Percentiles rank a stretch among this genome's conserved stretches.
Conservation (phyloP, 2,113 vertebrate genomes). For the Craseonycteris thonglongyai region DNA sequence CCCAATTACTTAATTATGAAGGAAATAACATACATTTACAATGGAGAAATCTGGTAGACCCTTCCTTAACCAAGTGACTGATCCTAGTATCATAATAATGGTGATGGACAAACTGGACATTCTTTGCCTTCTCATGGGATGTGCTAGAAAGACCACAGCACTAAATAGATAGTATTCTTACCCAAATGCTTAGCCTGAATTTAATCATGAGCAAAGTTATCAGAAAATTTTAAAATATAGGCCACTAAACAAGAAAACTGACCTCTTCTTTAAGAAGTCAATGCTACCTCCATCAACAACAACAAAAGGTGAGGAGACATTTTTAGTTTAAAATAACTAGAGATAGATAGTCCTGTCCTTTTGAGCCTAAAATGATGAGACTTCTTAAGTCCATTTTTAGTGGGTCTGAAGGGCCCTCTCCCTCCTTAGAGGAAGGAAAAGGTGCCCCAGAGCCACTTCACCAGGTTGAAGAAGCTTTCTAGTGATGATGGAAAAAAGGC, state of each 20-base stretch:
- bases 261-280: not conserved
- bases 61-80: not conserved
- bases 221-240: not conserved
- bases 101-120: not conserved
- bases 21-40: not conserved
- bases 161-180: not conserved
- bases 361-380: not conserved
- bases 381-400: not conserved
- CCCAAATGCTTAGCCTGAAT: not conserved
- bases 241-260: not conserved
- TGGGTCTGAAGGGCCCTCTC: not conserved
- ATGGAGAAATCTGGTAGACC: not conserved
- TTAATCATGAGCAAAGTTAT: not conserved
- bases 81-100: not conserved
- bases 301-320: not conserved
- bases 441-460: not conserved
- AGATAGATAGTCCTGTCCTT: not conserved
- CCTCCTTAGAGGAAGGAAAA: not conserved
- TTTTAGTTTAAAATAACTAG: not conserved
- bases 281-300: not conserved
- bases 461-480: not conserved
- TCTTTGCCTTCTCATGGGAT: not conserved
- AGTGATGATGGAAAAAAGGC: not conserved
- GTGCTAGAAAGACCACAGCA: not conserved
- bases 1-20: not conserved